Conservation (phyloP, 2,888 invertebrate genomes). For the Cerastis rubricosa region DNA sequence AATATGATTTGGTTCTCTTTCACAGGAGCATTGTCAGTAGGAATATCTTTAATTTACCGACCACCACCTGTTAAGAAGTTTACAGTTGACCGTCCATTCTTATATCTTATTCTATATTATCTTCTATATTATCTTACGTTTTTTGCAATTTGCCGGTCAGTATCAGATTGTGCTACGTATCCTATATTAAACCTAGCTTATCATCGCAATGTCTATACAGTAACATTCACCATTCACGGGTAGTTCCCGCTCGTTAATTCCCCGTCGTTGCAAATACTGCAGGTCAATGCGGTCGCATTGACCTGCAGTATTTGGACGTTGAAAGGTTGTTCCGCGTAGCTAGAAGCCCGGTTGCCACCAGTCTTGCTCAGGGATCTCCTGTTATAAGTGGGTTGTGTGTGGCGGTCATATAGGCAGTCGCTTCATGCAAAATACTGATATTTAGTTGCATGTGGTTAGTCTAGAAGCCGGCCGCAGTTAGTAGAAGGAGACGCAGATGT, state of each 20-base stretch:
- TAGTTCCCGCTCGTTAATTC: no score
- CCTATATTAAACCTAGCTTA: not conserved
- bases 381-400: not conserved
- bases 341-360: not conserved
- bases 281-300: no score
- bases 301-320: not conserved
- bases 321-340: not conserved
- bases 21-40: constrained; percentile 44
- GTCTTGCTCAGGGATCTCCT: not conserved
- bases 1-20: constrained; percentile 14
- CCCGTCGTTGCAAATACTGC: no score
- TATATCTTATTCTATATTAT: constrained; percentile 72
- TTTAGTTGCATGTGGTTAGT: not conserved
- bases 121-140: no score
- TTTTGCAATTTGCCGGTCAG: no score
- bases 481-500: not conserved
- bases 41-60: constrained; percentile 24
- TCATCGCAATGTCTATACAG: no score
- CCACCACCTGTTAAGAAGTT: constrained; percentile 49
- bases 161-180: constrained; percentile 58
- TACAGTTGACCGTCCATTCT: constrained; percentile 66
- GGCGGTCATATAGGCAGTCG: not conserved
- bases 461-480: not conserved
- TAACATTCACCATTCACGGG: not conserved
- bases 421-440: not conserved